A percentile compares a stretch with the other conserved stretches of the same genome.
Conservation (phyloP, 2,113 vertebrate species). For the Hymenochirus boettgeri region DNA sequence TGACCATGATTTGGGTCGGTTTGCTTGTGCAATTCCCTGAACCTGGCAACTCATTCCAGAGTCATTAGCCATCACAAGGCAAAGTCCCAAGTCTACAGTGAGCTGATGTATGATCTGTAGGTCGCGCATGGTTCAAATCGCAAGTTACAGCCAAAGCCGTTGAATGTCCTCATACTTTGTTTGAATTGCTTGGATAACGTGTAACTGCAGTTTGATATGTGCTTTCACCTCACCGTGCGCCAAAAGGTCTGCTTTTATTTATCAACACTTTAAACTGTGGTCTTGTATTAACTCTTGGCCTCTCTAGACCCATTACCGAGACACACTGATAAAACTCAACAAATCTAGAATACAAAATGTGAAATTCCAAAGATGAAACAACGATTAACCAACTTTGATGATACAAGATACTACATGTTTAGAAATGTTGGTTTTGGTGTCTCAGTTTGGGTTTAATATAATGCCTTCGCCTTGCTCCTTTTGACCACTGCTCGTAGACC, state of each 20-base stretch:
- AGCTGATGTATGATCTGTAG: slow-evolving; percentile 36
- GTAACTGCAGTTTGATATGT: slow-evolving; percentile 12
- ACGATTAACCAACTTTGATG: too few species aligned
- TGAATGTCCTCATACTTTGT: slow-evolving; percentile 18
- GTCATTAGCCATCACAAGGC: slow-evolving; percentile 29
- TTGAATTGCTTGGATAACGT: slow-evolving; percentile 22
- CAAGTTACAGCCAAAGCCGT: slow-evolving; percentile 1
- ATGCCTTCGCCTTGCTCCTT: too few species aligned
- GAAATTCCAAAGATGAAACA: too few species aligned
- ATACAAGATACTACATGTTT: too few species aligned
- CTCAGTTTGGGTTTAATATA: too few species aligned
- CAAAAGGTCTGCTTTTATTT: background rate
- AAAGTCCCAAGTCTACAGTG: slow-evolving; percentile 41
- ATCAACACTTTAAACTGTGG: background rate
- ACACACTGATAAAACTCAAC: too few species aligned
- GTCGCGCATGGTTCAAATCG: background rate
- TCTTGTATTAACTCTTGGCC: background rate
- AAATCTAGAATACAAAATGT: too few species aligned
- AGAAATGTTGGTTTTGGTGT: too few species aligned
- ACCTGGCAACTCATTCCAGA: slow-evolving; percentile 28
- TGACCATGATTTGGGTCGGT: background rate
- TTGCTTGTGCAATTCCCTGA: slow-evolving; percentile 18
- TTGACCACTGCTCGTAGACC: too few species aligned
- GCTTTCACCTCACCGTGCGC: background rate
- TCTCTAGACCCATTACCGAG: too few species aligned